Base-by-base conservation (phyloP, 1,140 invertebrate species). In the Mamestra configurata region DNA sequence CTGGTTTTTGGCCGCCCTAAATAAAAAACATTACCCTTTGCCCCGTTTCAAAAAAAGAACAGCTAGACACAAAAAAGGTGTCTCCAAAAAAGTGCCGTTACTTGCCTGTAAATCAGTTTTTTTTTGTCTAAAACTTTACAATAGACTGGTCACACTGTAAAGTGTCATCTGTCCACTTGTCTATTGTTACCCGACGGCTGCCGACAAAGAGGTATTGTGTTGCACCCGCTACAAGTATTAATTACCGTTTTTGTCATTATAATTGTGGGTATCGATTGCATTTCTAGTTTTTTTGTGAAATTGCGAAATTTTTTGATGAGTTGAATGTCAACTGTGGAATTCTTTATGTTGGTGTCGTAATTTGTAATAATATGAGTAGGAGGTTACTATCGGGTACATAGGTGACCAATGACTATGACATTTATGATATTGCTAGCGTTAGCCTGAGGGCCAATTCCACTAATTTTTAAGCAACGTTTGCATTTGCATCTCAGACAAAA, bases 171-270 rank as follows among this genome's bases (percentile, higher is more conserved):
- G 71, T 22, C 53, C 51, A 22, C 31, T 13, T 27, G 51, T 73
- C 51, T 73, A 43, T 73, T 73, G 71, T 73, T 24, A 68, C 40
- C 20, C 5, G 61, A 43, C 37, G 35, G 35, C 31, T 37, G 71
- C 71, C 71, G 70, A 73, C 71, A 73, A 73, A 73, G 71, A 59
- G 53, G 35, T 59, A 73, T 73, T 1, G 22, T 40, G 35, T 73
- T 73, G 20, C 71, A 53, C n/a, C 10, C 31, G 31, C 8, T 22
- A 15, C 4, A 22, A 15, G 53, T 73, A 73, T 73, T 27, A 37
- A 73, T 73, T 73, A 73, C 71, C 15, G 18, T 73, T 73, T 73
- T 73, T 73, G 31, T 57, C 61, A 73, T 15, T 27, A 37, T 73
- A 37, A 66, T 66, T 22, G 22, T 27, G 7, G 13, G 22, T 71